Percentiles rank a stretch among this genome's conserved stretches.
Evolutionary conservation across 2,797 vertebrate species (phyloP).

Genomic region (Mallotus villosus): DNA sequence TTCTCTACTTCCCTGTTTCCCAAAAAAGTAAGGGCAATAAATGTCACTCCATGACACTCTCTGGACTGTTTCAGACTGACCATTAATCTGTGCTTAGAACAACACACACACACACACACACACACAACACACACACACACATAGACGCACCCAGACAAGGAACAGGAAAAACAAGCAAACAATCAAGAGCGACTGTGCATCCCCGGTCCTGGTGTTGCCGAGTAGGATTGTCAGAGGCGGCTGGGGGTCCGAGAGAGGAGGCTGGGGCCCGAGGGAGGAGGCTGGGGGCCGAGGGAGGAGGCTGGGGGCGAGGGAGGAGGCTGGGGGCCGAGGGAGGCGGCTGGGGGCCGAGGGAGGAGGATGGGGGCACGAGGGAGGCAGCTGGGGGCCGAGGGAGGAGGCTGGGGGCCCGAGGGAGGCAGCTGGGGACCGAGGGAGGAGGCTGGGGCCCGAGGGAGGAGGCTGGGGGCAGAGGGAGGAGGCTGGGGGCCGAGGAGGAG

Average conservation of each 20-base stretch:
- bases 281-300: too few species aligned
- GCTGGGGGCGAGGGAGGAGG: too few species aligned
- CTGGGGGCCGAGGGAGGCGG: too few species aligned
- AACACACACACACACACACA: constrained; percentile 21
- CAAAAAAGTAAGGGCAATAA: constrained; percentile 68
- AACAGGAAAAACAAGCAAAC: constrained; percentile 5
- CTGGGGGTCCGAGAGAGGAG: constrained; percentile 4
- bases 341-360: too few species aligned
- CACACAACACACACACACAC: background rate
- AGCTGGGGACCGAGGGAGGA: too few species aligned
- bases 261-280: too few species aligned
- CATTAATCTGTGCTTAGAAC: constrained; percentile 34
- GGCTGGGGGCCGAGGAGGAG: too few species aligned
- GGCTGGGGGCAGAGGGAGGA: too few species aligned
- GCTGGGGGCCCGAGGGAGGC: too few species aligned
- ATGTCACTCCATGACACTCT: constrained; percentile 70
- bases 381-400: too few species aligned
- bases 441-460: too few species aligned
- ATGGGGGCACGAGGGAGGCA: too few species aligned
- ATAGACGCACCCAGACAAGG: constrained; percentile 31
- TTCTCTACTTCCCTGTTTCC: constrained; percentile 75
- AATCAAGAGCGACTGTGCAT: background rate
- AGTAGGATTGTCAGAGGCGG: constrained; percentile 24
- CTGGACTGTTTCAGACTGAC: constrained; percentile 71
- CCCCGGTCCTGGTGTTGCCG: constrained; percentile 10